A percentile compares a stretch with the other conserved stretches of the same genome.
phyloP scores from a whole-genome alignment of 2,113 vertebrate species.

The Sisor rabdophorus region DNA sequence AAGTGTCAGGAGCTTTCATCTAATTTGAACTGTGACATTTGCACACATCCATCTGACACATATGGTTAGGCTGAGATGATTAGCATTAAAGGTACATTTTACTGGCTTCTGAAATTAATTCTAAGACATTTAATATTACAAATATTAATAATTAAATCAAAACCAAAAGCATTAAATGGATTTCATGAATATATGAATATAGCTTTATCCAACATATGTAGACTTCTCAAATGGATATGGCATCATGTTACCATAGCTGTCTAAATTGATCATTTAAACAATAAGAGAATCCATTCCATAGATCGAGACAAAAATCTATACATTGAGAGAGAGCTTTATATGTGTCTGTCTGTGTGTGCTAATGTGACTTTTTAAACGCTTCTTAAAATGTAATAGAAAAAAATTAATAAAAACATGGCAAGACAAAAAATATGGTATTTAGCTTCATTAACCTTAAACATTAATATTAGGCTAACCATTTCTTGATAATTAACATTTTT shows the following conservation, averaged over 20 bases:
- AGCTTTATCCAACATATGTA: not conserved
- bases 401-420: too few relatives aligned
- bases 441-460: not conserved
- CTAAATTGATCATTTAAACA: not conserved
- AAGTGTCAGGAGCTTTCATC: not conserved
- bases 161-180: not conserved
- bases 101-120: not conserved
- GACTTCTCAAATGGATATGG: constrained; percentile 19
- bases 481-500: not conserved
- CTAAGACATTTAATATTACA: not conserved
- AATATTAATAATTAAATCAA: not conserved
- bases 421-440: too few relatives aligned
- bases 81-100: not conserved
- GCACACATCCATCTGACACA: constrained; percentile 7
- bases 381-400: too few relatives aligned
- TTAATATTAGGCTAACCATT: not conserved
- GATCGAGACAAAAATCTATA: not conserved
- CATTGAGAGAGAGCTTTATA: not conserved
- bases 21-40: constrained; percentile 2
- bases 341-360: too few relatives aligned
- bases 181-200: not conserved
- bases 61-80: constrained; percentile 5
- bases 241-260: constrained; percentile 4
- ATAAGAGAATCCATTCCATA: not conserved
- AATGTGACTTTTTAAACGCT: too few relatives aligned